Conservation (phyloP, 2,888 invertebrate genomes). For the Polydrusus cervinus region DNA sequence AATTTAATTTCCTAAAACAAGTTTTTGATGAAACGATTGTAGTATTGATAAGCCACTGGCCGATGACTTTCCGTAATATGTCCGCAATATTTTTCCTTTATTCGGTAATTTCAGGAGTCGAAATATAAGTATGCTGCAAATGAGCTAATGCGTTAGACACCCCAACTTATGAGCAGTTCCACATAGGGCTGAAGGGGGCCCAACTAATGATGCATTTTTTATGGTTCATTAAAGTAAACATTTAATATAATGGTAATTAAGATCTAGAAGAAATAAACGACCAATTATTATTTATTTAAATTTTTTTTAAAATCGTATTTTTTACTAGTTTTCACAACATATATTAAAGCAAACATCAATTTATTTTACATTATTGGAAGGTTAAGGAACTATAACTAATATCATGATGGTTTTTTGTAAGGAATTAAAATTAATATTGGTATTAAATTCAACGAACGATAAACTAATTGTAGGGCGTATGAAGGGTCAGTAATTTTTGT, state of each 20-base stretch:
- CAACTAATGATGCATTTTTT: constrained; percentile 22
- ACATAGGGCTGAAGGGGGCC: constrained; percentile 15
- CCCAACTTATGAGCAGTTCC: constrained; percentile 34
- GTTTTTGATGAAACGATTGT: background rate
- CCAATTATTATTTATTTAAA: no score
- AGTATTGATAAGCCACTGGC: background rate
- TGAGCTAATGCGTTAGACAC: constrained; percentile 42
- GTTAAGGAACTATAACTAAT: no score
- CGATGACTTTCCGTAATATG: constrained; percentile 36
- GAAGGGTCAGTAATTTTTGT: no score
- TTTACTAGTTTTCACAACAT: no score
- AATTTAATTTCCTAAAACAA: no score
- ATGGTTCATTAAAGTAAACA: constrained; percentile 33
- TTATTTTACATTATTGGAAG: no score
- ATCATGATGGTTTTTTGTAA: constrained; percentile 7
- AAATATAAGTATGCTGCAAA: constrained; percentile 37
- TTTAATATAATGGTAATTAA: background rate
- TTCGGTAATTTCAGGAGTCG: constrained; percentile 38
- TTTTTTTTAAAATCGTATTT: no score
- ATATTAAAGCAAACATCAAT: no score
- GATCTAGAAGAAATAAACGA: no score
- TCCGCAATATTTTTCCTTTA: constrained; percentile 38
- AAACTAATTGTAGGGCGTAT: no score
- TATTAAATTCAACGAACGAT: constrained; percentile 12
- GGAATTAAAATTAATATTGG: constrained; percentile 4